phyloP scores from a whole-genome alignment of 1,140 invertebrate genomes.

The Penaeus indicus region DNA sequence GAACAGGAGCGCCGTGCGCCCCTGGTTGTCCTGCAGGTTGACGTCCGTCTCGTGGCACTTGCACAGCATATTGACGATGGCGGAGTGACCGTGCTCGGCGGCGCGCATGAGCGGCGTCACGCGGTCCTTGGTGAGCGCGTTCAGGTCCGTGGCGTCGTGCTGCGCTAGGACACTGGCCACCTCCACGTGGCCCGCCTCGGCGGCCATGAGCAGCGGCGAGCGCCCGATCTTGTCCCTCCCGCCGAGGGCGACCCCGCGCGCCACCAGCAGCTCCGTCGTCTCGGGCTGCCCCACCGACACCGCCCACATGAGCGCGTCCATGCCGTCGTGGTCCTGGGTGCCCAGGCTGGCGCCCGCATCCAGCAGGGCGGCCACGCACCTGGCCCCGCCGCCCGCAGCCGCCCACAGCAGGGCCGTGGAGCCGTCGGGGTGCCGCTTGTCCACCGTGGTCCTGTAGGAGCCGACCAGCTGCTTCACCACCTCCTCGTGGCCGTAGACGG shows the following conservation, averaged over 20 bases:
- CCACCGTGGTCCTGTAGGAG: slow-evolving; percentile 64
- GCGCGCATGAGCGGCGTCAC: slow-evolving; percentile 65
- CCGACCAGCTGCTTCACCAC: slow-evolving; percentile 62
- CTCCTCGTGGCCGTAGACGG: slow-evolving; percentile 65
- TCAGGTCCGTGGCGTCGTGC: slow-evolving; percentile 59
- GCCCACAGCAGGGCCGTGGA: slow-evolving; percentile 66
- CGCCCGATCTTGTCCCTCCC: slow-evolving; percentile 64
- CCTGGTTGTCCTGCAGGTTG: slow-evolving; percentile 61
- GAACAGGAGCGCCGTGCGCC: slow-evolving; percentile 57
- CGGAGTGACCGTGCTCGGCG: slow-evolving; percentile 62
- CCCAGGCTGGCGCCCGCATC: slow-evolving; percentile 56
- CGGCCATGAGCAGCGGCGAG: slow-evolving; percentile 63
- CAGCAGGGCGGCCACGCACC: slow-evolving; percentile 54
- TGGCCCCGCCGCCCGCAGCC: slow-evolving; percentile 58
- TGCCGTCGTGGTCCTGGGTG: slow-evolving; percentile 57
- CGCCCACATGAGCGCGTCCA: slow-evolving; percentile 66
- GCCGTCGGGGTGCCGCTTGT: slow-evolving; percentile 62
- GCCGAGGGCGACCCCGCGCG: slow-evolving; percentile 37
- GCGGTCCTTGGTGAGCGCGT: slow-evolving; percentile 60
- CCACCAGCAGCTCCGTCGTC: slow-evolving; percentile 53
- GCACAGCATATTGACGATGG: slow-evolving; percentile 61
- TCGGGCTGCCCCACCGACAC: slow-evolving; percentile 62
- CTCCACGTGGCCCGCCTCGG: slow-evolving; percentile 61
- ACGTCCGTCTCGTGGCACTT: slow-evolving; percentile 61
- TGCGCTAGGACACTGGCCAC: slow-evolving; percentile 55